Conservation (phyloP, 2,888 invertebrate species). For the Dione juno region DNA sequence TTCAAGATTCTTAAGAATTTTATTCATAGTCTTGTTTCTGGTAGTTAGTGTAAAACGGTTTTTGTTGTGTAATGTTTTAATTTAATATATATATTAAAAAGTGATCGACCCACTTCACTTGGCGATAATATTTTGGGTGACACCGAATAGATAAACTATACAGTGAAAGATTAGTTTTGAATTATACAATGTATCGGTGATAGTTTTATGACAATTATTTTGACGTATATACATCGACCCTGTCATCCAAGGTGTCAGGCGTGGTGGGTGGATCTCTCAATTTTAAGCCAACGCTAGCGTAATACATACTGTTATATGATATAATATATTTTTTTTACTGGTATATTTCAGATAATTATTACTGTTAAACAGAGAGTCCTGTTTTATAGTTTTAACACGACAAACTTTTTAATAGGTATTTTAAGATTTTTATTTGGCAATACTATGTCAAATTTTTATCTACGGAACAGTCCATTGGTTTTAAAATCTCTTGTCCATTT, state of each 20-base stretch:
- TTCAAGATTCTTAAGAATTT: constrained; percentile 38
- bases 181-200: not conserved
- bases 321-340: constrained; percentile 81
- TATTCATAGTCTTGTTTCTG: constrained; percentile 44
- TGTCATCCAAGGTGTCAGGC: not conserved
- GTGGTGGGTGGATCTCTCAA: constrained; percentile 45
- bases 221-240: constrained; percentile 6
- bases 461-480: constrained; percentile 73
- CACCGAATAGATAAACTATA: not conserved
- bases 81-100: constrained; percentile 39
- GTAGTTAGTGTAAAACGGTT: constrained; percentile 44
- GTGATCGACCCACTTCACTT: constrained; percentile 33
- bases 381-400: constrained; percentile 79
- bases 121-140: not conserved
- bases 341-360: constrained; percentile 81
- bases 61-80: constrained; percentile 45
- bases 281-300: constrained; percentile 62
- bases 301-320: constrained; percentile 71
- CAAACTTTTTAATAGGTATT: constrained; percentile 65
- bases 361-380: constrained; percentile 76
- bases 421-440: constrained; percentile 62
- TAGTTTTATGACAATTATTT: constrained; percentile 9
- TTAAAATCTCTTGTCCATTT: constrained; percentile 78
- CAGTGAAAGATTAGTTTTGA: constrained; percentile 1
- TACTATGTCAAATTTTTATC: constrained; percentile 52